A percentile compares a stretch with the other conserved stretches of the same genome.
Evolutionary conservation across 2,888 invertebrate genomes (phyloP).

Genomic region (Eretmocerus hayati): DNA sequence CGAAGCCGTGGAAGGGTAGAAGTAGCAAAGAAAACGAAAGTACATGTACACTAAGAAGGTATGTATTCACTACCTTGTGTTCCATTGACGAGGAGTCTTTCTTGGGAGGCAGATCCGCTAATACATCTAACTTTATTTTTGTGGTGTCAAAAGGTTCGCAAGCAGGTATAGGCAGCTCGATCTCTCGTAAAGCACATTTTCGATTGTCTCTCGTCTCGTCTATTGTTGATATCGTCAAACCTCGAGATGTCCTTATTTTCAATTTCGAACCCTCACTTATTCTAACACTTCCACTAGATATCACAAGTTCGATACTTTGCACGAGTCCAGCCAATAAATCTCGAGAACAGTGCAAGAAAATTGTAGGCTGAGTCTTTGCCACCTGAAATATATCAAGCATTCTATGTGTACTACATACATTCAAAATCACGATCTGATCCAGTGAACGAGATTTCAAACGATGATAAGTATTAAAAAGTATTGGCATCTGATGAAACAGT

Average conservation of each 20-base stretch:
- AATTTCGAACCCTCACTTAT: slow-evolving; percentile 61
- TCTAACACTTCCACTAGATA: slow-evolving; percentile 71
- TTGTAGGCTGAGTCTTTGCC: slow-evolving; percentile 51
- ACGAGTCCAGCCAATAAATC: slow-evolving; percentile 76
- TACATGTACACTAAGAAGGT: neutral
- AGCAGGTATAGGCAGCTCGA: slow-evolving; percentile 35
- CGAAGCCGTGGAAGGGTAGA: too few species aligned
- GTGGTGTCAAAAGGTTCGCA: slow-evolving; percentile 61
- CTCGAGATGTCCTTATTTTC: slow-evolving; percentile 61
- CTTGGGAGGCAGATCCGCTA: slow-evolving; percentile 69
- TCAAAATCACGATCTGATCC: too few species aligned
- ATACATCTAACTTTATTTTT: slow-evolving; percentile 57
- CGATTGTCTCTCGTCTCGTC: slow-evolving; percentile 37
- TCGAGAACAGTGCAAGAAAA: slow-evolving; percentile 53
- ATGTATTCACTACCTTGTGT: slow-evolving; percentile 54
- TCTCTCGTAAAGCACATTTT: slow-evolving; percentile 27
- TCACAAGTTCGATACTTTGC: slow-evolving; percentile 67
- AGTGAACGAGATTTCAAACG: too few species aligned
- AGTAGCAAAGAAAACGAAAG: too few species aligned
- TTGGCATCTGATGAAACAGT: too few species aligned
- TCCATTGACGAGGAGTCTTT: slow-evolving; percentile 64
- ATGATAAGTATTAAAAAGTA: too few species aligned
- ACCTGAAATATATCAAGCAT: slow-evolving; percentile 43
- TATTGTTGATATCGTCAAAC: slow-evolving; percentile 54
- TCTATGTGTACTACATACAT: neutral